Base-by-base conservation (phyloP, 2,888 invertebrate species). In the Chaetoderma sp. region DNA sequence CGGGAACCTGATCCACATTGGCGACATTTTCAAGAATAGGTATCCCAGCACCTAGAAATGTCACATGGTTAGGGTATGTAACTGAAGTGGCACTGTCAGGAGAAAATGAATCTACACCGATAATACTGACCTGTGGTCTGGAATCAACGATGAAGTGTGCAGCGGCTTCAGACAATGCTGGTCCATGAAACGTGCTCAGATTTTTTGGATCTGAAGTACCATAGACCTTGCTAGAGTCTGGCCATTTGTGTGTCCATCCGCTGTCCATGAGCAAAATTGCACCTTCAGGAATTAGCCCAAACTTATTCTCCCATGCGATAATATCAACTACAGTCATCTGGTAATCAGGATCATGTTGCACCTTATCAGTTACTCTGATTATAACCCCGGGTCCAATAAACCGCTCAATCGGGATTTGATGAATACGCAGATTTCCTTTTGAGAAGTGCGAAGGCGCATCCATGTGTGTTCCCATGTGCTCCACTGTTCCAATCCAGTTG, bases 101-200 rank as follows among this genome's bases (percentile, higher is more conserved):
- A 10, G 91, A 91, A 0, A 91, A 89, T 0, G 90, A 89, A 80
- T 92, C 92, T 1, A 92, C 89, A 0, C 92, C 92, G 1, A 90
- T 88, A 65, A 92, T 89, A 70, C 89, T 89, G 10, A 89, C 56
- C n/a, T n/a, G n/a, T n/a, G n/a, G n/a, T n/a, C n/a, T n/a, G n/a
- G n/a, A n/a, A n/a, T n/a, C n/a, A n/a, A n/a, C n/a, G n/a, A n/a
- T n/a, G n/a, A n/a, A n/a, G n/a, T n/a, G n/a, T n/a, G n/a, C n/a
- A n/a, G n/a, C n/a, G n/a, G n/a, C n/a, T n/a, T n/a, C n/a, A n/a
- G n/a, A n/a, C n/a, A n/a, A n/a, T n/a, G n/a, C n/a, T n/a, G n/a
- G n/a, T n/a, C n/a, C n/a, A n/a, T n/a, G n/a, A n/a, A n/a, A n/a
- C n/a, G n/a, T n/a, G n/a, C n/a, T n/a, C n/a, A n/a, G n/a, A n/a